A percentile compares a stretch with the other conserved stretches of the same genome.
phyloP scores from a whole-genome alignment of 1,140 invertebrate species.

The Zaprionus capensis region DNA sequence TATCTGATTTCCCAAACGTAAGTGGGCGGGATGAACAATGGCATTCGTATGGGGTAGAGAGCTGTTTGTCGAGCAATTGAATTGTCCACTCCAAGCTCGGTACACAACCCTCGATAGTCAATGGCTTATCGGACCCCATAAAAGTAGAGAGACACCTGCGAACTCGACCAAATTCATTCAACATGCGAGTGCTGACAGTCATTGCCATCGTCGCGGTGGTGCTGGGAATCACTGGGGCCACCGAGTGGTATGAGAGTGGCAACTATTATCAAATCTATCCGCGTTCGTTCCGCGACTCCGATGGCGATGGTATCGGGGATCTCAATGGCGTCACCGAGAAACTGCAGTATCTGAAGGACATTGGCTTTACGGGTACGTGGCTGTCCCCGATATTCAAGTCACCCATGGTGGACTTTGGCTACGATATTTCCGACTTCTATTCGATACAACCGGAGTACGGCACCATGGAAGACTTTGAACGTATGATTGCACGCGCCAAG shows the following conservation, averaged over 20 bases:
- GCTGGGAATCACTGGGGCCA: slow-evolving; percentile 50
- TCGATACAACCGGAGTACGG: slow-evolving; percentile 90
- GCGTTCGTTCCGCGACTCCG: slow-evolving; percentile 89
- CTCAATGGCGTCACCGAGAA: slow-evolving; percentile 86
- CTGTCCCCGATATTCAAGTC: slow-evolving; percentile 90
- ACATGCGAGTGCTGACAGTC: slow-evolving; percentile 61
- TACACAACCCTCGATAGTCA: slow-evolving; percentile 43
- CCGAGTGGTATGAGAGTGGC: slow-evolving; percentile 90
- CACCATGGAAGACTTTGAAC: slow-evolving; percentile 89
- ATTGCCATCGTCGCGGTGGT: slow-evolving; percentile 35
- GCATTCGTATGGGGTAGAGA: slow-evolving; percentile 32
- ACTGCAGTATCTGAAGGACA: slow-evolving; percentile 85
- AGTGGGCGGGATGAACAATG: slow-evolving; percentile 54
- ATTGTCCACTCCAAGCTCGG: slow-evolving; percentile 47
- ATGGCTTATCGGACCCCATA: slow-evolving; percentile 60
- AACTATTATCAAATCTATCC: slow-evolving; percentile 92
- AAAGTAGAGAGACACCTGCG: slow-evolving; percentile 32
- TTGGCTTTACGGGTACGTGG: slow-evolving; percentile 87
- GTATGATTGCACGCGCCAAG: slow-evolving; percentile 87
- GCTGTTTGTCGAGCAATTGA: slow-evolving; percentile 67
- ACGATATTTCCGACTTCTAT: slow-evolving; percentile 91
- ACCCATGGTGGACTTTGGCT: slow-evolving; percentile 89
- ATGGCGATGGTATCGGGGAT: slow-evolving; percentile 91
- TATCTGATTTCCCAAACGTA: slow-evolving; percentile 34
- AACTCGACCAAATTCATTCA: slow-evolving; percentile 46